phyloP scores from a whole-genome alignment of 2,797 vertebrate genomes.

The Buphagus erythrorhynchus region DNA sequence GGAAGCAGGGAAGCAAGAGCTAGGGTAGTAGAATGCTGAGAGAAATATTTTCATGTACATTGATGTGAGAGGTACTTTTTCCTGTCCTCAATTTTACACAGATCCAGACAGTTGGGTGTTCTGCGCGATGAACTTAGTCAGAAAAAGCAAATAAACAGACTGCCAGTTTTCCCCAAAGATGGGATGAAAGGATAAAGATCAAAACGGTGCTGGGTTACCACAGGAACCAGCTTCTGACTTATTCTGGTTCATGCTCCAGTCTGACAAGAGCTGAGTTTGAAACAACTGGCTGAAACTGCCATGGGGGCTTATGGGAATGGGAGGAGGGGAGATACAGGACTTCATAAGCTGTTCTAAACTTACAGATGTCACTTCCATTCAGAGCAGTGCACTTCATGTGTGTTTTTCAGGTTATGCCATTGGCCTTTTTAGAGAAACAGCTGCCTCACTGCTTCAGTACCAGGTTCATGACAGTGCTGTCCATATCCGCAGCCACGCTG shows the following conservation, averaged over 20 bases:
- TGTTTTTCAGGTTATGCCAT: neutral
- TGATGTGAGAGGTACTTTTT: neutral
- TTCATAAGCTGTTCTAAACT: neutral
- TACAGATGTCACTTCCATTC: neutral
- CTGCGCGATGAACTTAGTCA: neutral
- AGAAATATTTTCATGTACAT: neutral
- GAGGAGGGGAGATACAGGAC: neutral
- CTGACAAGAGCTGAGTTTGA: neutral
- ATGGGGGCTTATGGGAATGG: neutral
- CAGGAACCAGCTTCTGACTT: constrained; percentile 35
- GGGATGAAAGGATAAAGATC: constrained; percentile 43
- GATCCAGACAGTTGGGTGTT: neutral
- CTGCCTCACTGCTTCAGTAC: neutral
- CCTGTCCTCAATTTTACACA: neutral
- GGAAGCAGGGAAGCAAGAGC: neutral
- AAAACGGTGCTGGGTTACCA: constrained; percentile 41
- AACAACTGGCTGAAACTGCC: neutral
- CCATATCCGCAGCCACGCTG: accelerated
- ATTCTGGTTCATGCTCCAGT: neutral
- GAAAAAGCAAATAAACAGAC: constrained; percentile 39
- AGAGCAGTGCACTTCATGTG: neutral
- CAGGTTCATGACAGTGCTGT: neutral
- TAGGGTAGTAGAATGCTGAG: neutral
- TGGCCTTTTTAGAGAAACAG: neutral
- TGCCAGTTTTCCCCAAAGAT: neutral